These are phyloP conservation scores for Latheticus oryzae DNA, from an alignment of 2,888 invertebrate species.

Conservation along the genomic window DNA sequence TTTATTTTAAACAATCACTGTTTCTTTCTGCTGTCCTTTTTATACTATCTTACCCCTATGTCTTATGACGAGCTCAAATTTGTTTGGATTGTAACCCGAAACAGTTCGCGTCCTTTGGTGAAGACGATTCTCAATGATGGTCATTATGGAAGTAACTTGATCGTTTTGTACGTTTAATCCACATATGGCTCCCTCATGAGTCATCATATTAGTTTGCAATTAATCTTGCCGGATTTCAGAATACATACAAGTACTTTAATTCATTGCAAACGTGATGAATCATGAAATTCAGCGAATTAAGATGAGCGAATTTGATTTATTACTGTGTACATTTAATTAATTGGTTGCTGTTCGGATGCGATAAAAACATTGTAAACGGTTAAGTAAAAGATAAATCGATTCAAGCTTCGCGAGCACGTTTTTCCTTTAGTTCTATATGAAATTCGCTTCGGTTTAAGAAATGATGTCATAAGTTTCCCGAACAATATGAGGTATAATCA, in stretches of 20 bases:
- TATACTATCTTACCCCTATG: too few species aligned
- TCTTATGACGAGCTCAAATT: constrained; percentile 4
- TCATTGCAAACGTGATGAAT: constrained; percentile 52
- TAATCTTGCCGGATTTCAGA: constrained; percentile 47
- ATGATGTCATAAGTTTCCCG: constrained; percentile 14
- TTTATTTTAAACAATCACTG: constrained; percentile 37
- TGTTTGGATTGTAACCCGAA: constrained; percentile 18
- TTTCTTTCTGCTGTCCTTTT: constrained; percentile 7
- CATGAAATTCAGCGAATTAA: constrained; percentile 51
- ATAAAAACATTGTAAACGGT: constrained; percentile 42
- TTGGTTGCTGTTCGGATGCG: constrained; percentile 37
- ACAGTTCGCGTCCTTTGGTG: constrained; percentile 15
- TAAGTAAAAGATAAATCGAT: constrained; percentile 41
- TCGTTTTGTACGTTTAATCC: constrained; percentile 27
- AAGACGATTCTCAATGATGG: constrained; percentile 11
- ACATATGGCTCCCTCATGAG: constrained; percentile 38
- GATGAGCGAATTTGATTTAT: constrained; percentile 51
- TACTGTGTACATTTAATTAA: constrained; percentile 42
- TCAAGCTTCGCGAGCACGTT: constrained; percentile 21
- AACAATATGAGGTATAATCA: constrained; percentile 8
- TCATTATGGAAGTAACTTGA: constrained; percentile 15
- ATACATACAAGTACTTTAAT: constrained; percentile 48
- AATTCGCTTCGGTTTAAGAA: constrained; percentile 24
- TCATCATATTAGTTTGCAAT: constrained; percentile 45
- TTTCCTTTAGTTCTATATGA: constrained; percentile 19